A percentile compares a stretch with the other conserved stretches of the same genome.
phyloP scores from a whole-genome alignment of 1,140 invertebrate species.

The Zelostemma sp. region DNA sequence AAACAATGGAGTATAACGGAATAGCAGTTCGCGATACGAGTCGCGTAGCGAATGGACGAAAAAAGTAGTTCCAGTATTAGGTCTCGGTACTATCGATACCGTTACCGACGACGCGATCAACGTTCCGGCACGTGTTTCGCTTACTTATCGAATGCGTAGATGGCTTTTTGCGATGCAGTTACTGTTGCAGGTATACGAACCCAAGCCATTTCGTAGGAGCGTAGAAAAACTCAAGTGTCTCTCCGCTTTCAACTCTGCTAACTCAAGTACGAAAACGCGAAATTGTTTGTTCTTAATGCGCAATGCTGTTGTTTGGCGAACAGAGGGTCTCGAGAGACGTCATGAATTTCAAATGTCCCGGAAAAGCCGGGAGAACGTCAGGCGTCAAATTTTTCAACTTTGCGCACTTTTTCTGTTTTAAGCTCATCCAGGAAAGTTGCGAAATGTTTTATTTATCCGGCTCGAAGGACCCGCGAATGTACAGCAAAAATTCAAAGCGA shows the following conservation, averaged over 20 bases:
- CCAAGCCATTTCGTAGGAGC: neutral
- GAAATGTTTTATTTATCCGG: neutral
- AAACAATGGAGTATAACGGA: neutral
- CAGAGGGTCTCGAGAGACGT: neutral
- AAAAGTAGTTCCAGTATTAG: neutral
- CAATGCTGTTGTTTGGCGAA: neutral
- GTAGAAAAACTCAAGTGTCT: neutral
- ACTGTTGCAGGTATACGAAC: neutral
- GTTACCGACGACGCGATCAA: conserved; percentile 8
- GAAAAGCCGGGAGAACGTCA: too few species aligned
- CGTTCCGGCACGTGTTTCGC: conserved; percentile 10
- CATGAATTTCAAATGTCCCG: neutral
- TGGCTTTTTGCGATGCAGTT: conserved; percentile 2
- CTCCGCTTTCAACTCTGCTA: neutral
- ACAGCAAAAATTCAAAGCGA: too few species aligned
- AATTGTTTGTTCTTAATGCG: neutral
- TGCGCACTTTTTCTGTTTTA: neutral
- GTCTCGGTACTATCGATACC: conserved; percentile 7
- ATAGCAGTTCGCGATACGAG: neutral
- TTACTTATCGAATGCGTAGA: conserved; percentile 11
- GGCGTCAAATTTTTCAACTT: neutral
- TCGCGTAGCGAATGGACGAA: neutral
- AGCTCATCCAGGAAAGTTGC: neutral
- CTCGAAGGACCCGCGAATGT: neutral
- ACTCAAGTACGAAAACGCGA: neutral